Conservation (phyloP, 2,888 invertebrate species). For the Mystacides longicornis region DNA sequence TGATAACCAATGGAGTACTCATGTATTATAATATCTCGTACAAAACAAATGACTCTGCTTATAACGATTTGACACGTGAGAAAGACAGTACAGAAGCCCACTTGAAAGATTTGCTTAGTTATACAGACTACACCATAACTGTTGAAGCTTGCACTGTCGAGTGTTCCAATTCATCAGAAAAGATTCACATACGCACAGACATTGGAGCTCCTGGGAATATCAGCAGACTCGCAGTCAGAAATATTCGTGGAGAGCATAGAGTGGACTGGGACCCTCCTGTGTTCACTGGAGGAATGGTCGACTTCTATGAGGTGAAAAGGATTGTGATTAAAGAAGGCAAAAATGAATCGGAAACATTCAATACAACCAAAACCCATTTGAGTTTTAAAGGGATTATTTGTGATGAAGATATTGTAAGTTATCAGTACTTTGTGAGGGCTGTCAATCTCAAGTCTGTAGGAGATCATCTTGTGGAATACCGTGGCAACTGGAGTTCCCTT, state of each 20-base stretch:
- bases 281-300: constrained; percentile 47
- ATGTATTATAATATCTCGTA: constrained; percentile 58
- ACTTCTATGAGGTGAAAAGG: constrained; percentile 50
- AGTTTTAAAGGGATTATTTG: constrained; percentile 19
- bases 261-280: constrained; percentile 48
- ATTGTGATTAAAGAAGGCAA: constrained; percentile 30
- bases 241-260: constrained; percentile 21
- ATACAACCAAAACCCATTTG: constrained; percentile 28
- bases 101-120: constrained; percentile 47
- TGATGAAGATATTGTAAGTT: constrained; percentile 10
- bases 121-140: constrained; percentile 59
- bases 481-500: constrained; percentile 34
- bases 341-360: constrained; percentile 26
- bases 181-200: constrained; percentile 49
- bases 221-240: not conserved
- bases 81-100: constrained; percentile 26
- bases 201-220: constrained; percentile 53
- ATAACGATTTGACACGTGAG: constrained; percentile 6
- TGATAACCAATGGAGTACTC: constrained; percentile 64
- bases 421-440: constrained; percentile 32
- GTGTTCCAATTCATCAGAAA: constrained; percentile 53
- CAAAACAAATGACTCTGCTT: constrained; percentile 27
- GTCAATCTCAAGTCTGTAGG: constrained; percentile 30
- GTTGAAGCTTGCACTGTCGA: constrained; percentile 64
- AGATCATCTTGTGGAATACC: constrained; percentile 24